phyloP scores from a whole-genome alignment of 2,797 vertebrate genomes.

The Sebastes cheni region DNA sequence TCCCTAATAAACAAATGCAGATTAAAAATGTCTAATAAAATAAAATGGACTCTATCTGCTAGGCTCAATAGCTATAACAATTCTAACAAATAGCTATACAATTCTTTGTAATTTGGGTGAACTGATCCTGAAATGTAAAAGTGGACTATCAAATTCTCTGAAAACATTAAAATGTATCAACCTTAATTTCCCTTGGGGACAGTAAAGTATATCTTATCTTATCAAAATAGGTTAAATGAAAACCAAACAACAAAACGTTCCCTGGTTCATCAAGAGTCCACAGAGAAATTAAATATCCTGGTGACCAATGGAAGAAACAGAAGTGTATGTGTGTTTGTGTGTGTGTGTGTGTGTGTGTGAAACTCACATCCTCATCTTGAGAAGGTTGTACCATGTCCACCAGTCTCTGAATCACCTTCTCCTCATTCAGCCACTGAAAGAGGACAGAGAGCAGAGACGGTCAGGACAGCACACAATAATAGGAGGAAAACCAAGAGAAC shows the following conservation, averaged over 20 bases:
- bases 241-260: background rate
- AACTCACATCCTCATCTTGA: constrained; percentile 99
- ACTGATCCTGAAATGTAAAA: background rate
- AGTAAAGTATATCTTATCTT: background rate
- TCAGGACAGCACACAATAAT: background rate
- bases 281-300: background rate
- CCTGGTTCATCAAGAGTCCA: background rate
- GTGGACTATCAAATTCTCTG: background rate
- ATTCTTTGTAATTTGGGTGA: background rate
- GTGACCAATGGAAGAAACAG: background rate
- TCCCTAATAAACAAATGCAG: background rate
- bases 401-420: constrained; percentile 96
- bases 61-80: background rate
- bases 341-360: no score
- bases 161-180: background rate
- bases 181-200: background rate
- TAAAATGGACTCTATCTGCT: background rate
- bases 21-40: background rate
- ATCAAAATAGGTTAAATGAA: background rate
- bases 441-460: background rate
- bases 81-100: no score
- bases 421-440: constrained; percentile 95
- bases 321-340: background rate
- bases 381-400: constrained; percentile 96
- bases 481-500: background rate